phyloP scores from a whole-genome alignment of 2,113 vertebrate species.

The Progne subis region DNA sequence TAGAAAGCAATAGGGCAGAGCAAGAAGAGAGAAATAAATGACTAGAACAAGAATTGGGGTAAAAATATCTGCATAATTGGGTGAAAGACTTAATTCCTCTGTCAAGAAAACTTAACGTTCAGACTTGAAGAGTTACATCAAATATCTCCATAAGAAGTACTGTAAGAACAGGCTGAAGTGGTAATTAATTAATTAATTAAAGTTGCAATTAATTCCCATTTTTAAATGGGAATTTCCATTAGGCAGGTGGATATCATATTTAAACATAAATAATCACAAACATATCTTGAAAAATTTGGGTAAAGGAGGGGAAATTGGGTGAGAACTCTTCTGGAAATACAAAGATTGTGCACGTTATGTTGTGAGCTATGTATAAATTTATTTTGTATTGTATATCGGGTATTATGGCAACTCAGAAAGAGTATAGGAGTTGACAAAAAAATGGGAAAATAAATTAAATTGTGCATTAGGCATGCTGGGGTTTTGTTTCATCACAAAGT shows the following conservation, averaged over 20 bases:
- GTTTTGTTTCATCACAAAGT: not conserved
- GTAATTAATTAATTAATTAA: not conserved
- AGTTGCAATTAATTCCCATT: not conserved
- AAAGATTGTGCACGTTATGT: not conserved
- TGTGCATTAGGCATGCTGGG: rapidly evolving
- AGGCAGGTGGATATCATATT: not conserved
- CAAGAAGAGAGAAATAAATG: not conserved
- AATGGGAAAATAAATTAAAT: not conserved
- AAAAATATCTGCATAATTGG: not conserved
- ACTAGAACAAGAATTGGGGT: not conserved
- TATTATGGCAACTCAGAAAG: not conserved
- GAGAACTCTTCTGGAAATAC: not conserved
- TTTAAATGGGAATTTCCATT: not conserved
- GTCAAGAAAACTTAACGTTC: not conserved
- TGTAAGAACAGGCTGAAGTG: not conserved
- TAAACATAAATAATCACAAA: not conserved
- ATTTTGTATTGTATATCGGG: not conserved
- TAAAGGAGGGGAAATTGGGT: not conserved
- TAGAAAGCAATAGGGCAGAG: not conserved
- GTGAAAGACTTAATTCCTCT: not conserved
- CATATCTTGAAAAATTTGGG: not conserved
- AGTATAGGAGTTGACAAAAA: not conserved
- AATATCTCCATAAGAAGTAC: not conserved
- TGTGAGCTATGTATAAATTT: not conserved
- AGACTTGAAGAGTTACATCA: not conserved